Evolutionary conservation across 2,888 invertebrate species (phyloP).

Genomic region (Diarsia dahlii): DNA sequence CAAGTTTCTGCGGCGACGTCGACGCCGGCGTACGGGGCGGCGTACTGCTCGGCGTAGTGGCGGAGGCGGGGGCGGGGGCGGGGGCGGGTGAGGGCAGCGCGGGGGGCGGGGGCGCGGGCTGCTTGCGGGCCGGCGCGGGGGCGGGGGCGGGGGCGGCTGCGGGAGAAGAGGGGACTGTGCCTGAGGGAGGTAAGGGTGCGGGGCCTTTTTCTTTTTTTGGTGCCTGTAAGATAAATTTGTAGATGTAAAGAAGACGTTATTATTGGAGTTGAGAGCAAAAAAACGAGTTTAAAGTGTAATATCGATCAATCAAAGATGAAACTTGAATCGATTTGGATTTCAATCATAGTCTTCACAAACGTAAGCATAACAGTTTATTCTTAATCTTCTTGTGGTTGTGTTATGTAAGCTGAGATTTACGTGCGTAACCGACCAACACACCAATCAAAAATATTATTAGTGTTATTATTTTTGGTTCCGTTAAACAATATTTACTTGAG

Average conservation of each 20-base stretch:
- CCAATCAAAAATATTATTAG: no score
- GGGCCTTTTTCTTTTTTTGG: slow-evolving; percentile 96
- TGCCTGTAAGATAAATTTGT: slow-evolving; percentile 82
- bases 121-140: slow-evolving; percentile 49
- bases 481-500: no score
- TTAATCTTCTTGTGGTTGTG: no score
- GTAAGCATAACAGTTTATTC: no score
- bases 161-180: slow-evolving; percentile 64
- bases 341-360: no score
- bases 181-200: slow-evolving; percentile 93
- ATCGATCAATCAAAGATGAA: no score
- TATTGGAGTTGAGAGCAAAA: no score
- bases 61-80: slow-evolving; percentile 80
- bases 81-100: slow-evolving; percentile 90
- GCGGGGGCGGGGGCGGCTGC: background rate
- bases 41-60: background rate
- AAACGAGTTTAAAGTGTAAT: no score
- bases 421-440: no score
- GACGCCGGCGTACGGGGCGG: slow-evolving; percentile 65
- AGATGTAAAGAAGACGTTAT: background rate
- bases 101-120: slow-evolving; percentile 45
- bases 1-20: slow-evolving; percentile 38
- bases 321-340: no score
- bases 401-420: no score
- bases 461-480: no score